Conservation (phyloP, 2,797 vertebrate species). For the Alectoris magna region DNA sequence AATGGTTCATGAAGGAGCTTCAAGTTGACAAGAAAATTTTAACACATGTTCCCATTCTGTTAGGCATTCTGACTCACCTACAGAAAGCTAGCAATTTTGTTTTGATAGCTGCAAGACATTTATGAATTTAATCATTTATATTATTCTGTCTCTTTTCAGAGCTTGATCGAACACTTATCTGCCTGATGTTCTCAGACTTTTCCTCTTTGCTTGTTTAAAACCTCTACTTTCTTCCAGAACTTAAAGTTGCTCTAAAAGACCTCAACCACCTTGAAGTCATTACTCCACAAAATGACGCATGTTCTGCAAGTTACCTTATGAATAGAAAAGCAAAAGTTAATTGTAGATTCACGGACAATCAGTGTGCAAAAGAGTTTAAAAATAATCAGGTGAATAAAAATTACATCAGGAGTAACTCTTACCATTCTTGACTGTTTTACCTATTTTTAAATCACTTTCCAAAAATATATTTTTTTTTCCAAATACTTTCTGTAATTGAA, state of each 20-base stretch:
- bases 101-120: neutral
- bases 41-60: neutral
- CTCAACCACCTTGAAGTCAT: neutral
- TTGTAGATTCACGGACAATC: neutral
- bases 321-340: neutral
- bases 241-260: neutral
- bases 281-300: neutral
- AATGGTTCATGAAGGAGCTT: neutral
- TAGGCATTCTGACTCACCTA: neutral
- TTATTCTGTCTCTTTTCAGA: neutral
- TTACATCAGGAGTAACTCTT: neutral
- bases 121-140: neutral
- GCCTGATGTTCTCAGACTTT: neutral
- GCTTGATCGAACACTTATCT: neutral
- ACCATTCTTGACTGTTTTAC: neutral
- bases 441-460: neutral
- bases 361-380: neutral
- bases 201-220: neutral
- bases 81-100: neutral
- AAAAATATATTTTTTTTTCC: accelerated
- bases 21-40: neutral
- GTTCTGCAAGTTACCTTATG: neutral
- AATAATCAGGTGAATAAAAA: neutral
- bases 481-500: neutral
- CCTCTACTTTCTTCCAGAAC: neutral